These are phyloP conservation scores for Sciurus carolinensis DNA, from an alignment of 2,797 vertebrate genomes.

Conservation along the genomic window DNA sequence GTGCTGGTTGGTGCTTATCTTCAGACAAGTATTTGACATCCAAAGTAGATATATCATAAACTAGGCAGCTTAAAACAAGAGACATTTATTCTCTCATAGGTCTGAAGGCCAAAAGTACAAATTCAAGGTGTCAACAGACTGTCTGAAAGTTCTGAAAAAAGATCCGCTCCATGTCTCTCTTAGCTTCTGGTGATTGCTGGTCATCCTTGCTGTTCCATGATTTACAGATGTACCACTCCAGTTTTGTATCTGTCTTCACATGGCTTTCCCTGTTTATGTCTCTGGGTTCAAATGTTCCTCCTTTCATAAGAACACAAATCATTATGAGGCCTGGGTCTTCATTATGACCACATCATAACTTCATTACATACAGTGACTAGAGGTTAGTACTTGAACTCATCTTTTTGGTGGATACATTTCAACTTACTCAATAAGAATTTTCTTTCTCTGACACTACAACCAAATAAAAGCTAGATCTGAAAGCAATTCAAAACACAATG, in stretches of 20 bases:
- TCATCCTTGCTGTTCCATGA: not conserved
- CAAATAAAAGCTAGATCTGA: constrained; percentile 28
- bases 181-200: not conserved
- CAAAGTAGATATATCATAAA: not conserved
- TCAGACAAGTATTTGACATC: constrained; percentile 25
- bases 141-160: not conserved
- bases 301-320: not conserved
- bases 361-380: not conserved
- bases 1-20: not conserved
- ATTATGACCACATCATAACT: not conserved
- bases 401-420: not conserved
- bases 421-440: not conserved
- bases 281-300: not conserved
- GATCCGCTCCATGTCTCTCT: not conserved
- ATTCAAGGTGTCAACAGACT: not conserved
- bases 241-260: not conserved
- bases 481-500: not conserved
- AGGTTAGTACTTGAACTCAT: not conserved
- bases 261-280: not conserved
- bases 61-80: not conserved
- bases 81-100: not conserved
- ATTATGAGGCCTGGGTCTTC: not conserved
- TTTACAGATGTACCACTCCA: not conserved
- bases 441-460: not conserved
- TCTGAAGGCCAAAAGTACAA: not conserved